Evolutionary conservation across 2,888 invertebrate species (phyloP).

Genomic region (Flexamia atlantica): DNA sequence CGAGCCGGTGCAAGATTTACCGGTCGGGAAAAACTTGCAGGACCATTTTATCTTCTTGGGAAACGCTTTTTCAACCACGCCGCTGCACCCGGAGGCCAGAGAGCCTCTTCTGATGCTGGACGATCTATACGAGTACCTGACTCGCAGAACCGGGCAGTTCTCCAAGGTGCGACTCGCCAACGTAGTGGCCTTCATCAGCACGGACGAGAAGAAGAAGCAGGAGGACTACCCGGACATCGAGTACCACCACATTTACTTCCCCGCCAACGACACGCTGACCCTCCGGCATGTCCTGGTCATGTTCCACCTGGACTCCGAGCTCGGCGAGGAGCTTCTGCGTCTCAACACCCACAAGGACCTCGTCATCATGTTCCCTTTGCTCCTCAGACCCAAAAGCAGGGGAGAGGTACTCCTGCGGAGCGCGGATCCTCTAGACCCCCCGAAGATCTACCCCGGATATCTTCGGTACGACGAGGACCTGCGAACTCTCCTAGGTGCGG

Average conservation of each 20-base stretch:
- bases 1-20: constrained; percentile 64
- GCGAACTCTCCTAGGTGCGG: constrained; percentile 71
- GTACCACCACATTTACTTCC: constrained; percentile 75
- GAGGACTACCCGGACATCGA: constrained; percentile 79
- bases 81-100: constrained; percentile 70
- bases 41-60: constrained; percentile 67
- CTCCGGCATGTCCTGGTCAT: constrained; percentile 65
- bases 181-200: constrained; percentile 78
- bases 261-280: constrained; percentile 71
- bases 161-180: constrained; percentile 75
- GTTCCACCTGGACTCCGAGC: constrained; percentile 50
- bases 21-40: constrained; percentile 68
- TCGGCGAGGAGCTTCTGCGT: constrained; percentile 39
- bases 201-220: constrained; percentile 72
- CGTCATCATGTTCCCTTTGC: constrained; percentile 71
- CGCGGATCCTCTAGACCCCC: constrained; percentile 75
- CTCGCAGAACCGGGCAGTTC: constrained; percentile 75
- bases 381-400: constrained; percentile 75
- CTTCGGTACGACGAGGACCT: constrained; percentile 74
- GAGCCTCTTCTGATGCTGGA: constrained; percentile 69
- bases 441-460: constrained; percentile 77
- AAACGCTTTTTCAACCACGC: constrained; percentile 61
- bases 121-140: constrained; percentile 74
- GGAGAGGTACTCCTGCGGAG: constrained; percentile 73
- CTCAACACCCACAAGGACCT: constrained; percentile 60